Evolutionary conservation across 1,140 invertebrate genomes (phyloP), one percentile per base, ranked within the genome.

Genomic region (Drosophila orosa): DNA sequence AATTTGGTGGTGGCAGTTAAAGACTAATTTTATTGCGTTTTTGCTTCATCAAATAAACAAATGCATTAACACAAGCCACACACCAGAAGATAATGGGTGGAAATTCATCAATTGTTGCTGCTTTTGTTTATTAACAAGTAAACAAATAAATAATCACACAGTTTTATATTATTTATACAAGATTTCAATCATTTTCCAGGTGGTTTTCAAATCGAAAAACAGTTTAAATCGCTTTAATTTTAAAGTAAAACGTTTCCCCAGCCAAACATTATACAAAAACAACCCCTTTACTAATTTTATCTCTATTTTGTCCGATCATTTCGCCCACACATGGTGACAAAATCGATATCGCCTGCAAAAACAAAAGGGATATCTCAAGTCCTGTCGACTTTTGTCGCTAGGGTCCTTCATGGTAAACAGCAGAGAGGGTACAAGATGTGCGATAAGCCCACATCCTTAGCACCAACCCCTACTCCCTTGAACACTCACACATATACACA

Each of bases 371-470:
- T 42, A 52, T 22, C 61, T 67, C 29, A 12, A 52, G 29, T 67
- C 62, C n/a, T 67, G 27, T 68, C 63, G 45, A 68, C 65, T 66
- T 65, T 67, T 52, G 35, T 54, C 17, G 25, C 37, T 67, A 25
- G 65, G 65, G 62, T 67, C 44, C 63, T 66, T 19, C 15, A 65
- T 1, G 5, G 19, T 13, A 31, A 33, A 48, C 33, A 52, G 3
- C 3, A 40, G 27, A 35, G 60, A 22, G n/a, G 10, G 13, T 25
- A 19, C 44, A 56, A 56, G 42, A 66, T 67, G 63, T 17, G 25
- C 22, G 63, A 67, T 67, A 68, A 39, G 63, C 19, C 50, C 48
- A 68, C 47, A 45, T 56, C 39, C 45, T 56, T 33, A 17, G 29
- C 29, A 31, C 13, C 27, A 17, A n/a, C 19, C 10, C 52, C 60